Base-by-base conservation (phyloP, 2,888 invertebrate species). In the Coecobrya sp. region DNA sequence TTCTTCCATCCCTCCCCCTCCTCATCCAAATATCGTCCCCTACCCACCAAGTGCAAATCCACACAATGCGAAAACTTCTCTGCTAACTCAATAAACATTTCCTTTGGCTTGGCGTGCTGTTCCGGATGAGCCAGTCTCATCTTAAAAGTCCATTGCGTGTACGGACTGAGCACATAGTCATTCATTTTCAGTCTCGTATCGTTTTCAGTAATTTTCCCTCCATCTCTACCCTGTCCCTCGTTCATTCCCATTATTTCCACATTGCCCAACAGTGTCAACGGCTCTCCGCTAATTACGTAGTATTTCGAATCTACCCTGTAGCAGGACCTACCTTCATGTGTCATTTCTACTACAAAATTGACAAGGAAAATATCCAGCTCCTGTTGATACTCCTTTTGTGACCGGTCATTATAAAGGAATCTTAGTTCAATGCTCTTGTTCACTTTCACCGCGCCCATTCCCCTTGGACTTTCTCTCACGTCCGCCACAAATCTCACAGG, bases 131-230 rank as follows among this genome's bases (percentile, higher is more conserved):
- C 27, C 8, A 27, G n/a, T 1, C 7, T 5, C 25, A 27, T 25
- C 5, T 11, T 25, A 65, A 65, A 65, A 27, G 65, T 65, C 65
- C 65, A 65, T 10, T 25, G 11, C 2, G 27, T 27, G 16, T 65
- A 65, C 1, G 65, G 65, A 65, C 65, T 65, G 0, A 65, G 1
- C 65, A 65, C 65, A 65, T 27, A 65, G 27, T 65, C 65, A 25
- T 65, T 10, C 25, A 65, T 65, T 65, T 65, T 65, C 25, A 0
- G 11, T n/a, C 65, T 7, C 1, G 65, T 27, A 25, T 65, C 65
- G 11, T 65, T 65, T 22, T 62, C 59, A 7, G 22, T 19, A 1
- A 8, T 1, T 7, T 62, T 22, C 5, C 5, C 11, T 1, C 25
- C 27, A 65, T 27, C 27, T 8, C 25, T n/a, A n/a, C n/a, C n/a